phyloP scores from a whole-genome alignment of 2,797 vertebrate genomes.

The Coracias cyanogaster region DNA sequence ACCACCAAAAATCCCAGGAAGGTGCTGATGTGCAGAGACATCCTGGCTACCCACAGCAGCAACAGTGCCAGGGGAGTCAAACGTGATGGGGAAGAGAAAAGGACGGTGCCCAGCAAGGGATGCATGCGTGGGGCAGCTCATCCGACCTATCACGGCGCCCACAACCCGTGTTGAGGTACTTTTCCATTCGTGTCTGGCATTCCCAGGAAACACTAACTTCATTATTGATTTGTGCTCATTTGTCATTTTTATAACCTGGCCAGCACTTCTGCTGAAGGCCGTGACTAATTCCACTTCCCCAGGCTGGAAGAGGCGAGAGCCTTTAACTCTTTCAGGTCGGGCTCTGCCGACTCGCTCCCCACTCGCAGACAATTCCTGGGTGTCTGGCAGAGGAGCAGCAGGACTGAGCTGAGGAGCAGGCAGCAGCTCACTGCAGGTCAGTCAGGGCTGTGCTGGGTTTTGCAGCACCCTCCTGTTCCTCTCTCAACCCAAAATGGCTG shows the following conservation, averaged over 20 bases:
- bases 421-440: fast-evolving
- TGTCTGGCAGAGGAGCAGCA: neutral
- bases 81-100: fast-evolving
- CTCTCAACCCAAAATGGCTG: neutral
- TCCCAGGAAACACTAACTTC: constrained; percentile 64
- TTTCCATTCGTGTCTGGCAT: neutral
- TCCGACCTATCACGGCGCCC: neutral
- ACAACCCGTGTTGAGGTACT: neutral
- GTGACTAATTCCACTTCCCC: constrained; percentile 68
- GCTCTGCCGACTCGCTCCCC: fast-evolving
- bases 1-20: neutral
- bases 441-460: fast-evolving
- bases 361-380: fast-evolving
- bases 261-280: constrained; percentile 50
- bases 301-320: neutral
- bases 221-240: constrained; percentile 39
- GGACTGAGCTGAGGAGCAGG: neutral
- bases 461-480: neutral
- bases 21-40: neutral
- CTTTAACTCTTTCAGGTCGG: constrained; percentile 32
- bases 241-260: constrained; percentile 70
- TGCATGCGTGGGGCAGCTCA: neutral
- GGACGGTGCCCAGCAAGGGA: neutral
- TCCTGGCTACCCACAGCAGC: neutral
- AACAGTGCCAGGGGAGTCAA: neutral